Conservation (phyloP, 2,888 invertebrate genomes). For the Agrilus mali region DNA sequence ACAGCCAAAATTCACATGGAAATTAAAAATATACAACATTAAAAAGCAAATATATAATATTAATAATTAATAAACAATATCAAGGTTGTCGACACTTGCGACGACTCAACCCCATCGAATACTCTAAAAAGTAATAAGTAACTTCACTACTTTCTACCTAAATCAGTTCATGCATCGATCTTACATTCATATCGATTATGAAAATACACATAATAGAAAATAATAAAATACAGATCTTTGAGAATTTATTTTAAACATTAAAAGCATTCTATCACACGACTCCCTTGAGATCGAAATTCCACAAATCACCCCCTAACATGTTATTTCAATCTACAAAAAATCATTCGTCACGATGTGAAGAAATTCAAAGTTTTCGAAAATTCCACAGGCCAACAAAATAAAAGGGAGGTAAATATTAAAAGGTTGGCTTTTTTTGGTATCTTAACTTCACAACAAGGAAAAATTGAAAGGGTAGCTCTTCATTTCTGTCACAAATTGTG, state of each 20-base stretch:
- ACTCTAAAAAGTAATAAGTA: constrained; percentile 23
- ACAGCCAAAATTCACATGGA: constrained; percentile 38
- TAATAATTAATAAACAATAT: constrained; percentile 13
- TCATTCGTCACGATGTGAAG: constrained; percentile 11
- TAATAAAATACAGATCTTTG: constrained; percentile 34
- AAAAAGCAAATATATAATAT: constrained; percentile 17
- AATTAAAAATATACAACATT: constrained; percentile 26
- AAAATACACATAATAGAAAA: constrained; percentile 21
- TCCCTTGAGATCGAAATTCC: constrained; percentile 31
- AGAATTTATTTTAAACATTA: constrained; percentile 24
- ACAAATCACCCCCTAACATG: too few relatives aligned
- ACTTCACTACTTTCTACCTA: constrained; percentile 21
- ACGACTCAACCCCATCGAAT: constrained; percentile 11
- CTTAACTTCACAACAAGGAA: too few relatives aligned
- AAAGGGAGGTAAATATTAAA: too few relatives aligned
- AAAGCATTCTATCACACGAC: constrained; percentile 36
- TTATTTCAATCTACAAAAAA: too few relatives aligned
- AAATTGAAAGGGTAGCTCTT: too few relatives aligned
- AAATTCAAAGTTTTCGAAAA: too few relatives aligned
- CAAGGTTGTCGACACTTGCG: neutral
- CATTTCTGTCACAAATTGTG: too few relatives aligned
- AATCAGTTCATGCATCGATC: constrained; percentile 25
- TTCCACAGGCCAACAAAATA: too few relatives aligned
- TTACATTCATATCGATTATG: constrained; percentile 15
- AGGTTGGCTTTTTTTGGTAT: too few relatives aligned